Conservation (phyloP, 2,797 vertebrate species). For the Labroides dimidiatus region DNA sequence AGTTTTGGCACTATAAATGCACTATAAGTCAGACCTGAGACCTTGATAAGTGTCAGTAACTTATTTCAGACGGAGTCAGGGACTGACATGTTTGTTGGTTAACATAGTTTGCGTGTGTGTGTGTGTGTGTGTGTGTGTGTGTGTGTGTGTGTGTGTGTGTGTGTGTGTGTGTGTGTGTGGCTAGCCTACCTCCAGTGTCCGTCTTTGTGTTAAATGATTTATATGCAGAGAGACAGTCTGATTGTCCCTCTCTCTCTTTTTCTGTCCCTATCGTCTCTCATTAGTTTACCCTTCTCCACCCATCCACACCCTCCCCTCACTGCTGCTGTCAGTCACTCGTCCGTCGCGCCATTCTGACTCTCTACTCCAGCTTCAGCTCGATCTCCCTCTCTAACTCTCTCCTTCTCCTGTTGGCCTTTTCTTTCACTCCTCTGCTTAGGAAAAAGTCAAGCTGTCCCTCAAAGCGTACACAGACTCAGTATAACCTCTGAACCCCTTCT, state of each 20-base stretch:
- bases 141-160: no score
- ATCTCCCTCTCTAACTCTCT: no score
- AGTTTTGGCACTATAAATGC: no score
- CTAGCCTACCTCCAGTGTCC: background rate
- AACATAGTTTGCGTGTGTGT: no score
- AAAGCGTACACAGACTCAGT: background rate
- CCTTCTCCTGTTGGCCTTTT: background rate
- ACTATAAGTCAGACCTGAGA: no score
- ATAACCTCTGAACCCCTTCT: background rate
- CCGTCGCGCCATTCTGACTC: no score
- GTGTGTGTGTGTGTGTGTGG: no score
- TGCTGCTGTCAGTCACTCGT: conserved; percentile 14
- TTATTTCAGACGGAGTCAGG: no score
- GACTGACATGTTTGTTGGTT: no score
- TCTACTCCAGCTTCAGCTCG: no score
- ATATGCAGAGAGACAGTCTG: conserved; percentile 62
- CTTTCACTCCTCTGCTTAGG: background rate
- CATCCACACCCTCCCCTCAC: conserved; percentile 13
- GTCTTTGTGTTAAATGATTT: conserved; percentile 69
- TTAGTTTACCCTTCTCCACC: conserved; percentile 46
- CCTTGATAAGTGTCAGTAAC: no score
- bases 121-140: no score
- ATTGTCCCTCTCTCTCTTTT: conserved; percentile 41
- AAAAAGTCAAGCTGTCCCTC: background rate
- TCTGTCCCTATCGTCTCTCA: conserved; percentile 46